These are phyloP conservation scores for Drosophila neonasuta DNA, from an alignment of 2,888 invertebrate species.

Conservation along the genomic window DNA sequence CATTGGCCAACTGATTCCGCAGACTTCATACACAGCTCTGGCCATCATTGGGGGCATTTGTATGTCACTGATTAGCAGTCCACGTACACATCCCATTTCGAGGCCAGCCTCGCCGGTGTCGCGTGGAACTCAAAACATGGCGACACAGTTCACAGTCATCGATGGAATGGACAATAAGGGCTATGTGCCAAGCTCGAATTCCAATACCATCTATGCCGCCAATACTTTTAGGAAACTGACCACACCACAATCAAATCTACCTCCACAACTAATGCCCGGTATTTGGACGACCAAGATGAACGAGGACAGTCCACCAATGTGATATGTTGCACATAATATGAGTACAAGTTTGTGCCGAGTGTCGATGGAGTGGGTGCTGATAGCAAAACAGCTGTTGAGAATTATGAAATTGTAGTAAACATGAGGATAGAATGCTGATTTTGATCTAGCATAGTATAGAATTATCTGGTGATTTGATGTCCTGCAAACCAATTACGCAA, in stretches of 20 bases:
- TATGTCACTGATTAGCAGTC: conserved; percentile 80
- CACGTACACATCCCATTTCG: conserved; percentile 76
- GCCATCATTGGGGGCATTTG: conserved; percentile 80
- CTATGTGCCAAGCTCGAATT: conserved; percentile 48
- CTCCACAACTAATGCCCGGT: conserved; percentile 81
- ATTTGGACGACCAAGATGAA: conserved; percentile 82
- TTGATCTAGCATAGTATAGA: neutral
- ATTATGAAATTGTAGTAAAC: neutral
- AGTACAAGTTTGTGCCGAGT: neutral
- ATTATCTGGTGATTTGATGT: conserved; percentile 9
- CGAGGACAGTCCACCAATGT: conserved; percentile 71
- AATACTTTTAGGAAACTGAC: conserved; percentile 71
- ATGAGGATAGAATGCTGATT: conserved; percentile 13
- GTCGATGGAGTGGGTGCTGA: conserved; percentile 12
- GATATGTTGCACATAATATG: conserved; percentile 26
- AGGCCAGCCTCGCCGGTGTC: conserved; percentile 44
- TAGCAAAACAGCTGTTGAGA: conserved; percentile 5
- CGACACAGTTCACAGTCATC: conserved; percentile 64
- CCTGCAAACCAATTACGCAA: conserved; percentile 2
- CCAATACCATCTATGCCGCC: conserved; percentile 62
- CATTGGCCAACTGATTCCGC: conserved; percentile 81
- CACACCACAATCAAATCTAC: conserved; percentile 80
- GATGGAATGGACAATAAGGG: conserved; percentile 77
- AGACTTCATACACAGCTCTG: conserved; percentile 81
- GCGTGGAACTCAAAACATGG: conserved; percentile 61